These are phyloP conservation scores for Microplitis demolitor DNA, from an alignment of 1,140 invertebrate genomes.

Conservation along the genomic window DNA sequence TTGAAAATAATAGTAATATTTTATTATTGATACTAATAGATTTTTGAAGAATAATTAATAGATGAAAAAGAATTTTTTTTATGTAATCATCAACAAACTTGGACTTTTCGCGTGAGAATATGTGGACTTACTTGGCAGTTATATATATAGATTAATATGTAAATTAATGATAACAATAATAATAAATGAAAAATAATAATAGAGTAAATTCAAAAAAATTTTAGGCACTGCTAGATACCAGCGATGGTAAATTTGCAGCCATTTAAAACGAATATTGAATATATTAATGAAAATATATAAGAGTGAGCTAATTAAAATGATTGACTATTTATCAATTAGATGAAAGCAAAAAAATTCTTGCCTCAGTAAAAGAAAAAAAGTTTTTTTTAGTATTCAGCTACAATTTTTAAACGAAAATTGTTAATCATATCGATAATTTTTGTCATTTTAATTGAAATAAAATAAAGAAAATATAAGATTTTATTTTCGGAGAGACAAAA, in stretches of 20 bases:
- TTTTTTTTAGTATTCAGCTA: not conserved
- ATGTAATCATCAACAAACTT: not conserved
- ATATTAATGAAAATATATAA: not conserved
- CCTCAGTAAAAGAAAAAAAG: no score
- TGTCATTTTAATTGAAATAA: no score
- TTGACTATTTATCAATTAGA: no score
- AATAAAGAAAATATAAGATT: not conserved
- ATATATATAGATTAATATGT: not conserved
- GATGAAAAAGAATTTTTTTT: constrained; percentile 23
- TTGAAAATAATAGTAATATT: no score
- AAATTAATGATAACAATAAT: not conserved
- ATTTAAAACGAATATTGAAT: not conserved
- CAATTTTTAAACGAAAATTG: not conserved
- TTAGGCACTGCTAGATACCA: not conserved
- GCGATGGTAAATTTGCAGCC: not conserved
- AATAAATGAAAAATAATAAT: not conserved
- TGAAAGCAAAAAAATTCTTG: no score
- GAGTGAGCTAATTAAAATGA: not conserved
- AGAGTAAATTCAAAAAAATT: not conserved
- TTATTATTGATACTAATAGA: no score
- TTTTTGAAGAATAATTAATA: no score
- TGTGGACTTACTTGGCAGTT: not conserved
- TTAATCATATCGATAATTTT: not conserved
- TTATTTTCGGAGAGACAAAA: not conserved
- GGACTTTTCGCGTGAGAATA: constrained; percentile 11